phyloP scores from a whole-genome alignment of 2,888 invertebrate species.

The Molorchus minor region DNA sequence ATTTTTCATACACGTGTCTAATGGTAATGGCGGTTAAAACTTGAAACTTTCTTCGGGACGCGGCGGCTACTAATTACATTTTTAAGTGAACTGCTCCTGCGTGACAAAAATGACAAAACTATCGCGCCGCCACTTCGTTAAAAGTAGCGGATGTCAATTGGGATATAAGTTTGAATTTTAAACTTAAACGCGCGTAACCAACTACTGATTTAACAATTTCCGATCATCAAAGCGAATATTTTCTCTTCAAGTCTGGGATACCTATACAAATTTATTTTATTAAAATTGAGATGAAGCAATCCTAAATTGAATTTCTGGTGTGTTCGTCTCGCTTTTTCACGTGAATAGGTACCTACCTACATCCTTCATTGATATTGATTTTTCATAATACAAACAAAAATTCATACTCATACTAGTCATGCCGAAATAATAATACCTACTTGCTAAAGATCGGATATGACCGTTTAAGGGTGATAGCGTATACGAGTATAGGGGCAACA shows the following conservation, averaged over 20 bases:
- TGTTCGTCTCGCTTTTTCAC: background rate
- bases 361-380: conserved; percentile 17
- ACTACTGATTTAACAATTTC: no score
- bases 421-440: background rate
- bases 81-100: no score
- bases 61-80: no score
- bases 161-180: no score
- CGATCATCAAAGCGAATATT: background rate
- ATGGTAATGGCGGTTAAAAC: no score
- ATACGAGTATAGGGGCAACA: conserved; percentile 5
- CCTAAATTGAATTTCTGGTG: background rate
- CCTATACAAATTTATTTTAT: background rate
- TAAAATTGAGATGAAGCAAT: background rate
- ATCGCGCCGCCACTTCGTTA: no score
- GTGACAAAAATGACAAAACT: no score
- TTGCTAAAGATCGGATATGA: conserved; percentile 14
- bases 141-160: no score
- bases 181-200: no score
- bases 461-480: conserved; percentile 4
- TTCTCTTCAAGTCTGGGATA: background rate
- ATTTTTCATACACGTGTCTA: no score
- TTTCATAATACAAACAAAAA: conserved; percentile 6
- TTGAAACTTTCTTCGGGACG: no score
- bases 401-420: no score
- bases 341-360: background rate